Base-by-base conservation (phyloP, 2,888 invertebrate species). In the Alloplasta piceator region DNA sequence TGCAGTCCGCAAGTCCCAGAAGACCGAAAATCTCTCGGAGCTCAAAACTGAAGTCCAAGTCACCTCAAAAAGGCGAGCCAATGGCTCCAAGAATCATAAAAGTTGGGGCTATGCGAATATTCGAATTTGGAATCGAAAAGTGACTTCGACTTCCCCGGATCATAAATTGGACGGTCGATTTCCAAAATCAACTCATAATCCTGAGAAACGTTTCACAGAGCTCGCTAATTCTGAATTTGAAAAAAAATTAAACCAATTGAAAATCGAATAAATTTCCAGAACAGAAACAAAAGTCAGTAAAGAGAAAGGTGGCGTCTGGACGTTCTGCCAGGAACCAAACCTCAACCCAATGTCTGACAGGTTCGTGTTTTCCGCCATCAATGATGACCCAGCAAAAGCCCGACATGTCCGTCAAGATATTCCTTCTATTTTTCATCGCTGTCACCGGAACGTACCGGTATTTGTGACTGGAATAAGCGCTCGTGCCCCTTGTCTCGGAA, bases 301-400 rank as follows among this genome's bases (percentile, higher is more conserved):
- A 10, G 10, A 10, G 43, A 43, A 10, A 10, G 10, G 10, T 43
- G 7, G 7, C 43, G 6, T 43, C 43, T 9, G 6, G 7, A 43
- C 43, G 10, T 74, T 75, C 66, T 46, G 76, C 52, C 74, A 72
- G 79, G 4, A 46, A 55, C 61, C 46, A 36, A 56, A 38, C 48
- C 63, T 39, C 46, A 26, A 68, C 70, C 55, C 70, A n/a, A 16
- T 43, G 61, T 41, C 61, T 43, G 7, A 43, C 85, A 82, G 84
- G 86, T 60, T 43, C 75, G 48, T 87, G 85, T 87, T 85, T 84
- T 85, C 86, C 86, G 86, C 85, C 84, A 78, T 84, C 85, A 81
- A 61, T 71, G 81, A 86, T 89, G 89, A 89, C 89, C 85, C 82
- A 83, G 89, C 89, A 82, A 88, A 88, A 86, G 83, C 82, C 80